Base-by-base conservation (phyloP, 2,888 invertebrate genomes). In the Leptarthrus brevirostris region DNA sequence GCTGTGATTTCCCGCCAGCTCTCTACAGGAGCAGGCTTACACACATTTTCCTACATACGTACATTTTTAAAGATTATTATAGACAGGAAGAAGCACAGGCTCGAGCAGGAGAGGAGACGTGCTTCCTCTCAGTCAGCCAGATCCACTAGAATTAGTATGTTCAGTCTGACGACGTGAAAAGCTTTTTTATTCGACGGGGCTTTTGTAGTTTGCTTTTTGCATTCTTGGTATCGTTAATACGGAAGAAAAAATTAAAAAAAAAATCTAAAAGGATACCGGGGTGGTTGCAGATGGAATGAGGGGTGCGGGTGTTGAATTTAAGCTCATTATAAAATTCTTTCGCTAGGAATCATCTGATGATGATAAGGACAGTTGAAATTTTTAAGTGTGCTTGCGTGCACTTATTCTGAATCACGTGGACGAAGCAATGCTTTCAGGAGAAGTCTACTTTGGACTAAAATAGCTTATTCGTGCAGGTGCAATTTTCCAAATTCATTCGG, bases 321-420 rank as follows among this genome's bases (percentile, higher is more conserved):
- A 72, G 72, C 72, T 72, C 72, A 72, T 72, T 72, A 72, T 72
- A 72, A 56, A 72, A 72, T 72, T 24, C 56, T 72, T 72, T 72
- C 56, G 54, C 72, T 72, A 26, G 56, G 56, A 72, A 58, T 72
- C 56, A 72, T 72, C 72, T 44, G 56, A 56, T 72, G 56, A 56
- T 72, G 24, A 72, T 72, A 30, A 72, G 56, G 56, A 72, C 54
- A 44, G 54, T 54, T 54, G 56, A 40, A 16, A 44, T 56, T 71
- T 71, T 30, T 52, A 69, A 69, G 52, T 69, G 69, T 69, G 52
- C 69, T 69, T 69, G 69, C 69, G 69, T 69, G 52, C 69, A 69
- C 20, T 52, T 69, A 47, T 69, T 69, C 69, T 69, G 69, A 49
- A 47, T 69, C 52, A 49, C 30, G 12, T 8, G 52, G 30, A 64